Percentiles rank a stretch among this genome's conserved stretches.
Conservation (phyloP, 2,888 invertebrate genomes). For the Aphrophora alni region DNA sequence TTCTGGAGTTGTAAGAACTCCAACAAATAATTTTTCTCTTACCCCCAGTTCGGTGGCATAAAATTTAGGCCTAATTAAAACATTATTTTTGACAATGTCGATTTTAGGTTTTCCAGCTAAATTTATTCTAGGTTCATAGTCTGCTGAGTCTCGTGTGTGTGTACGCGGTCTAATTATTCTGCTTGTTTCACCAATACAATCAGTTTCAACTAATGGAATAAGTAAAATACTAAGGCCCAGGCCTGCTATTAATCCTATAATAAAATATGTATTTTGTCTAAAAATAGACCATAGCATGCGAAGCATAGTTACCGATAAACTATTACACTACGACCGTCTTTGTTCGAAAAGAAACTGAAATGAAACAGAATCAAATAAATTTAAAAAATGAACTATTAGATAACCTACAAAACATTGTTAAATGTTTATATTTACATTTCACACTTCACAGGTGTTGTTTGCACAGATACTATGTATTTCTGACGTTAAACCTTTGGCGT, state of each 20-base stretch:
- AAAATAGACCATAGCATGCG: conserved; percentile 29
- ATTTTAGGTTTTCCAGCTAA: conserved; percentile 59
- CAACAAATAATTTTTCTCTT: conserved; percentile 85
- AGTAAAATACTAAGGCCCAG: conserved; percentile 48
- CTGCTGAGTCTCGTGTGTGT: conserved; percentile 52
- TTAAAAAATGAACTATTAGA: not conserved
- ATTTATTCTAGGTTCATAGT: conserved; percentile 60
- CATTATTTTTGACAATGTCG: conserved; percentile 62
- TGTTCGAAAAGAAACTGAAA: not conserved
- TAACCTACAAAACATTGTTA: not conserved
- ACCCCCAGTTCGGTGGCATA: conserved; percentile 96
- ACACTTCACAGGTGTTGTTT: too few relatives aligned
- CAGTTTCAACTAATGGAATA: conserved; percentile 44
- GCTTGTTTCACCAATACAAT: conserved; percentile 42
- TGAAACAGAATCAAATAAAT: not conserved
- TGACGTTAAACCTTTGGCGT: too few relatives aligned
- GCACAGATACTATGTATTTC: too few relatives aligned
- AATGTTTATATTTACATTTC: not conserved
- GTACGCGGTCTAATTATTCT: conserved; percentile 31
- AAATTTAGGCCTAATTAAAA: conserved; percentile 84
- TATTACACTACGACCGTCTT: not conserved
- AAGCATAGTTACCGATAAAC: conserved; percentile 20
- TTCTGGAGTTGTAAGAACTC: conserved; percentile 79
- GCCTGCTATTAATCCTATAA: conserved; percentile 49
- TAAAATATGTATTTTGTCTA: conserved; percentile 48